Conservation (phyloP, 1,140 invertebrate genomes). For the Eurosta solidaginis region DNA sequence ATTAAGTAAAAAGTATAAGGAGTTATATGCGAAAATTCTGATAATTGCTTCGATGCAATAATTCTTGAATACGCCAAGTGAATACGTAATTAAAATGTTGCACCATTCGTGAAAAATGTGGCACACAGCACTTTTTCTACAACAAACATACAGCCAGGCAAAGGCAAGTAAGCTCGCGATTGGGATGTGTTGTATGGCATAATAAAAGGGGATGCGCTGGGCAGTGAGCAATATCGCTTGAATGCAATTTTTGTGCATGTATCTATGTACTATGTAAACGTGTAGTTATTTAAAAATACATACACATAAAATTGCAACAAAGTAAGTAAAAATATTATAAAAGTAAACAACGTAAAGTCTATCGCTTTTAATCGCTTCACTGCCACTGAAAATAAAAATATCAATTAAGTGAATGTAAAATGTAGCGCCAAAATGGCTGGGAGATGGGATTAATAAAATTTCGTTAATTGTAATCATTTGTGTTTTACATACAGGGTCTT, state of each 20-base stretch:
- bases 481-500: too few relatives aligned
- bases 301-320: background rate
- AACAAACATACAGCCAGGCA: background rate
- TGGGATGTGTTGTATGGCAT: too few relatives aligned
- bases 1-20: background rate
- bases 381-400: background rate
- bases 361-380: slow-evolving; percentile 8
- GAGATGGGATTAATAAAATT: too few relatives aligned
- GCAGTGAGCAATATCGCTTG: too few relatives aligned
- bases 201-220: background rate
- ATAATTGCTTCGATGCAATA: background rate
- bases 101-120: slow-evolving; percentile 30
- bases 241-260: background rate
- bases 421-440: background rate
- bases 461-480: too few relatives aligned
- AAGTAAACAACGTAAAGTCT: background rate
- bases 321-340: background rate
- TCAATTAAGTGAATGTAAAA: background rate
- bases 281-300: background rate
- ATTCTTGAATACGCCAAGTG: slow-evolving; percentile 43
- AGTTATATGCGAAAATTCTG: background rate
- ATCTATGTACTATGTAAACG: background rate
- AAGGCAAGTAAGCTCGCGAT: too few relatives aligned
- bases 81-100: slow-evolving; percentile 55
- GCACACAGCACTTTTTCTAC: background rate